A percentile compares a stretch with the other conserved stretches of the same genome.
phyloP scores from a whole-genome alignment of 2,888 invertebrate genomes.

The Andrena praecox region DNA sequence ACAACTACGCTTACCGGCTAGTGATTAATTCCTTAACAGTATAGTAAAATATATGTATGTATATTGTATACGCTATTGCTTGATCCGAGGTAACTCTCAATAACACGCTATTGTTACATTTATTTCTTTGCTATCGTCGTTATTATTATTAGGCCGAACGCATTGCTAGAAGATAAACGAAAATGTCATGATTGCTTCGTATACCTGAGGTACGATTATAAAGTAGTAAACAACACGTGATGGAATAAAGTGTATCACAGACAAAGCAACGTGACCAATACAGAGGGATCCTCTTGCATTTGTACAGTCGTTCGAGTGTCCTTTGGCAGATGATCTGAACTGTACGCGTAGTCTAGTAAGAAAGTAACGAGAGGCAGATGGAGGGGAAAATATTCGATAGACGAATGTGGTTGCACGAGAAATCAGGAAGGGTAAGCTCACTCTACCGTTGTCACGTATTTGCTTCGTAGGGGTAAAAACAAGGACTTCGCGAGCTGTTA shows the following conservation, averaged over 20 bases:
- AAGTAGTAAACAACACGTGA: not conserved
- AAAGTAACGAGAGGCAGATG: not conserved
- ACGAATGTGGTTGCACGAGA: no score
- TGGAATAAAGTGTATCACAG: slow-evolving; percentile 22
- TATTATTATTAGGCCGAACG: slow-evolving; percentile 66
- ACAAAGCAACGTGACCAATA: slow-evolving; percentile 24
- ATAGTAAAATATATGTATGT: slow-evolving; percentile 71
- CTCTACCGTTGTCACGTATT: no score
- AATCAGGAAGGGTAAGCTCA: no score
- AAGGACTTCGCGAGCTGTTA: no score
- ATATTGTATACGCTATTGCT: slow-evolving; percentile 77
- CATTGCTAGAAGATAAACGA: slow-evolving; percentile 42
- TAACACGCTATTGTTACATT: slow-evolving; percentile 64
- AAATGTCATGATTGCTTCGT: slow-evolving; percentile 14
- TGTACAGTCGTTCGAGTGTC: slow-evolving; percentile 7
- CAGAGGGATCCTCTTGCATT: slow-evolving; percentile 5
- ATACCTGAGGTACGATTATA: not conserved
- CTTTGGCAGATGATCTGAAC: not conserved
- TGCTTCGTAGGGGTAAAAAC: no score
- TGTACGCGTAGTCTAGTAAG: not conserved
- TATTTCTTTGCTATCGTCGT: slow-evolving; percentile 50
- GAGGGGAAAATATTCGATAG: no score
- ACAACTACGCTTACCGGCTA: slow-evolving; percentile 55
- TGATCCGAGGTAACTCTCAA: slow-evolving; percentile 75
- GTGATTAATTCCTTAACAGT: slow-evolving; percentile 64